phyloP scores from a whole-genome alignment of 2,113 vertebrate genomes.

The Cebus imitator region DNA sequence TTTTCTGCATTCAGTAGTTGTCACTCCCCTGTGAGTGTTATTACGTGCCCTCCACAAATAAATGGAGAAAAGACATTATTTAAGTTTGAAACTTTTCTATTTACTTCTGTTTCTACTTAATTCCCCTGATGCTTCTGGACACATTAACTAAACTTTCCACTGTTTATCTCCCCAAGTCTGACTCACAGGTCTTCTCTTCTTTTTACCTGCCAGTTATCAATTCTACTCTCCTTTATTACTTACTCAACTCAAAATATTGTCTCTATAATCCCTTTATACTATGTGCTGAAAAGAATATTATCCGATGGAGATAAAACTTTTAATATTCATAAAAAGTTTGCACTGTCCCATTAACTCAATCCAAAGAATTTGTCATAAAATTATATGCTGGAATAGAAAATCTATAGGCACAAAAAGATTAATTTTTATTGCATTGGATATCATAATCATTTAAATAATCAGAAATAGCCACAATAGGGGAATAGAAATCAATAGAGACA shows the following conservation, averaged over 20 bases:
- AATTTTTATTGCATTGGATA: neutral
- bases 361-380: neutral
- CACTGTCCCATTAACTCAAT: neutral
- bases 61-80: slow-evolving; percentile 47
- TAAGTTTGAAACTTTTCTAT: slow-evolving; percentile 29
- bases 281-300: neutral
- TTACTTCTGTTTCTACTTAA: slow-evolving; percentile 46
- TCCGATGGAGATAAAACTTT: neutral
- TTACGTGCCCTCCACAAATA: slow-evolving; percentile 22
- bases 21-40: neutral
- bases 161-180: neutral
- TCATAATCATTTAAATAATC: slow-evolving; percentile 9
- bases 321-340: neutral
- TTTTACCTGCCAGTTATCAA: neutral
- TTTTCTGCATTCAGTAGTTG: slow-evolving; percentile 33
- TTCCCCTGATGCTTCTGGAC: neutral
- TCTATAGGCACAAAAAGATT: neutral
- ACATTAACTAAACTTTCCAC: slow-evolving; percentile 15
- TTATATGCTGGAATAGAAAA: neutral
- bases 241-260: neutral
- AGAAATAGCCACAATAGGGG: neutral
- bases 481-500: neutral
- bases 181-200: neutral
- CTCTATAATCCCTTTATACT: neutral
- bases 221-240: neutral